Evolutionary conservation across 2,797 vertebrate genomes (phyloP).

Genomic region (Lagothrix lagotricha): DNA sequence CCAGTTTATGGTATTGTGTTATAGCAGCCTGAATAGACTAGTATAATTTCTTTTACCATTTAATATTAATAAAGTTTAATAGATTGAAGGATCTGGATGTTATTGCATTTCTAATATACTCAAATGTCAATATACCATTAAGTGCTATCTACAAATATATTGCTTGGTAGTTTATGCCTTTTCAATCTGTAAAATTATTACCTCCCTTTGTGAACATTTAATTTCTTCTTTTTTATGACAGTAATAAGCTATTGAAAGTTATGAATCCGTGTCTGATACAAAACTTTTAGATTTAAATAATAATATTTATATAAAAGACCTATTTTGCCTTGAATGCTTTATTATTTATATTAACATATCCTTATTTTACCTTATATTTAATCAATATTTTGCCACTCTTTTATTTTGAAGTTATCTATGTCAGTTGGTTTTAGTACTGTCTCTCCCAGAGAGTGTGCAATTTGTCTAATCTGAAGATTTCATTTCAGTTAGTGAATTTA

Average conservation of each 20-base stretch:
- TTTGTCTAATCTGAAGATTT: neutral
- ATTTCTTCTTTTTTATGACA: neutral
- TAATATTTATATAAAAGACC: neutral
- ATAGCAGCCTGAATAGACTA: neutral
- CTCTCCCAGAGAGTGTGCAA: neutral
- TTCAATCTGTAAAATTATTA: neutral
- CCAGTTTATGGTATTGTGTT: neutral
- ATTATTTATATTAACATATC: neutral
- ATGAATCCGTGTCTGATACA: neutral
- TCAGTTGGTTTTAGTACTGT: neutral
- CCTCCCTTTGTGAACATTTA: neutral
- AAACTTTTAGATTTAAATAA: neutral
- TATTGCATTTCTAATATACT: neutral
- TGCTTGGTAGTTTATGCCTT: neutral
- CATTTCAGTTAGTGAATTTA: neutral
- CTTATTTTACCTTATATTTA: neutral
- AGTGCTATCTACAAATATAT: neutral
- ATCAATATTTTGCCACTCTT: neutral
- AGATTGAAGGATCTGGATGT: neutral
- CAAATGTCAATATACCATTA: neutral
- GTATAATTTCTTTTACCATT: neutral
- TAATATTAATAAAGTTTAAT: constrained; percentile 11
- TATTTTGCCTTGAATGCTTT: neutral
- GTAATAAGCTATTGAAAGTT: neutral
- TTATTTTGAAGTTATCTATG: neutral